Conservation (phyloP, 2,888 invertebrate species). For the Synergus itoensis region DNA sequence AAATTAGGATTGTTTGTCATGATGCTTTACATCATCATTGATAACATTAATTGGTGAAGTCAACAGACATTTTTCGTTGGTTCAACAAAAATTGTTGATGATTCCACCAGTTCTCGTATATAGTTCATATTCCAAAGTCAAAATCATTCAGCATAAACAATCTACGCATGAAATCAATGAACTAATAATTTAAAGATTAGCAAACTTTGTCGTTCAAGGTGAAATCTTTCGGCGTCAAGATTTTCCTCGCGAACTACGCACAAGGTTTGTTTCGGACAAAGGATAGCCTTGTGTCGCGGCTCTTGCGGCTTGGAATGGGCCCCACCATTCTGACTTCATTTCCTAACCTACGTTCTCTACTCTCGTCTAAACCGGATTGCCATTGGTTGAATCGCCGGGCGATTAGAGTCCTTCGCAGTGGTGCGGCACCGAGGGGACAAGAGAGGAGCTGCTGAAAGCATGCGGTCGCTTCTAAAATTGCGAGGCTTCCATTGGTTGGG, state of each 20-base stretch:
- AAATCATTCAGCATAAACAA: no score
- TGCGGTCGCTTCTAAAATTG: conserved; percentile 65
- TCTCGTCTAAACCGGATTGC: conserved; percentile 66
- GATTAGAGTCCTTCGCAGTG: conserved; percentile 57
- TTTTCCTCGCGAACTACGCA: conserved; percentile 50
- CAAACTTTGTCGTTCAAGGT: conserved; percentile 45
- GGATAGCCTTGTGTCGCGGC: conserved; percentile 72
- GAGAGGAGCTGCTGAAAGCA: conserved; percentile 57
- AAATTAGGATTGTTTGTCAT: no score
- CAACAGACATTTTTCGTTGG: no score
- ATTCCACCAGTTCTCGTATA: no score
- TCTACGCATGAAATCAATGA: no score
- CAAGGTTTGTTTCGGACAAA: conserved; percentile 74
- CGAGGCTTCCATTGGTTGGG: conserved; percentile 68
- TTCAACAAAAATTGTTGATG: no score
- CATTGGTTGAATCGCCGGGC: conserved; percentile 65
- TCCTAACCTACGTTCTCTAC: conserved; percentile 64
- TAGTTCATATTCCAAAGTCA: no score
- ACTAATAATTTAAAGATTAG: neutral
- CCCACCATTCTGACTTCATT: conserved; percentile 61
- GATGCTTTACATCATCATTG: no score
- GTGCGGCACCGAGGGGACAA: conserved; percentile 45
- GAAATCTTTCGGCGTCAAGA: conserved; percentile 51
- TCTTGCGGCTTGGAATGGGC: conserved; percentile 44
- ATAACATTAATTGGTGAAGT: no score